Percentiles rank a stretch among this genome's conserved stretches.
Conservation (phyloP, 2,888 invertebrate species). For the Chrysolina americana region DNA sequence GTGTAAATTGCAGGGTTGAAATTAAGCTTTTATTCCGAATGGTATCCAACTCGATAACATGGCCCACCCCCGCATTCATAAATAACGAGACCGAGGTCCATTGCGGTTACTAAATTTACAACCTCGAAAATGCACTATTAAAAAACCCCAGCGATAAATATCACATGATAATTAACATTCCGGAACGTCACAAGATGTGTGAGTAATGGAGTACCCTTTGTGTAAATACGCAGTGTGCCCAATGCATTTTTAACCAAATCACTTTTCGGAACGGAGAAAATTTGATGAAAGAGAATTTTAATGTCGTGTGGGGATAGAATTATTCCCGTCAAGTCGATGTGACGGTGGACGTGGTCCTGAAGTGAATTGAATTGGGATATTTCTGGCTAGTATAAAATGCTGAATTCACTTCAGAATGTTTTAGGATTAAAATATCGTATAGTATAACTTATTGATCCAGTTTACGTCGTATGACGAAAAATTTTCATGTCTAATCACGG, state of each 20-base stretch:
- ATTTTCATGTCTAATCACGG: too few relatives aligned
- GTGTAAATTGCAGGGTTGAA: not conserved
- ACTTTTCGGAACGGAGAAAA: slow-evolving; percentile 39
- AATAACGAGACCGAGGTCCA: slow-evolving; percentile 43
- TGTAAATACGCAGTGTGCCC: slow-evolving; percentile 41
- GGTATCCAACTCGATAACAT: slow-evolving; percentile 27
- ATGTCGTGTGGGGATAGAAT: slow-evolving; percentile 13
- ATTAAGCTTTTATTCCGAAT: not conserved
- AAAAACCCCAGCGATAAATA: slow-evolving; percentile 48
- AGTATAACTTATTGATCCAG: too few relatives aligned
- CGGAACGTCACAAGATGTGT: slow-evolving; percentile 47
- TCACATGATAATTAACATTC: slow-evolving; percentile 53
- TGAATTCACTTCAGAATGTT: too few relatives aligned
- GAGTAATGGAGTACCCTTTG: slow-evolving; percentile 44
- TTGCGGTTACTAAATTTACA: slow-evolving; percentile 46
- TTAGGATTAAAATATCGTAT: too few relatives aligned
- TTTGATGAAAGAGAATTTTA: slow-evolving; percentile 48
- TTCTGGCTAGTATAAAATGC: too few relatives aligned
- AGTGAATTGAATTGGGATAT: not conserved
- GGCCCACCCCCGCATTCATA: slow-evolving; percentile 46
- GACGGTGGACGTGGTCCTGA: not conserved
- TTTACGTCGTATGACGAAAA: too few relatives aligned
- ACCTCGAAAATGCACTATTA: slow-evolving; percentile 37
- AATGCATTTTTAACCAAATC: slow-evolving; percentile 43
- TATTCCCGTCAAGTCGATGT: not conserved